Evolutionary conservation across 2,888 invertebrate genomes (phyloP).

Genomic region (Neoitamus cyanurus): DNA sequence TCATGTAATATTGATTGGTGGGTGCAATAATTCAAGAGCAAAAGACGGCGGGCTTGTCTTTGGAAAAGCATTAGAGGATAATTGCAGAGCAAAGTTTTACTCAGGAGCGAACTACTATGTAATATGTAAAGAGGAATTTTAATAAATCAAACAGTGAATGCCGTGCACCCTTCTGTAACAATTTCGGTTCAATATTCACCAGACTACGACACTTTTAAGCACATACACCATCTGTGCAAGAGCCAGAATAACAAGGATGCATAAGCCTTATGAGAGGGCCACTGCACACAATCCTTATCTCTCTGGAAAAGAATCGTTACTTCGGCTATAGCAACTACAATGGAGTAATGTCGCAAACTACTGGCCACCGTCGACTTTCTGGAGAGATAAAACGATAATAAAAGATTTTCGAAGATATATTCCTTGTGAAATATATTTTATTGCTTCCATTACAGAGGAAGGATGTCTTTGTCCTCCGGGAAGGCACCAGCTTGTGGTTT

Average conservation of each 20-base stretch:
- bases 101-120: neutral
- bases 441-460: slow-evolving; percentile 8
- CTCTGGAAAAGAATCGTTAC: neutral
- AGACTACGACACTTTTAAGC: neutral
- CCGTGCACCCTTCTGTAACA: neutral
- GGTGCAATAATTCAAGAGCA: too few relatives aligned
- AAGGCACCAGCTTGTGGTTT: neutral
- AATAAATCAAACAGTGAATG: slow-evolving; percentile 14
- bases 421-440: slow-evolving; percentile 17
- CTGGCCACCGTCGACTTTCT: slow-evolving; percentile 3
- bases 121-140: neutral
- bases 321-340: neutral
- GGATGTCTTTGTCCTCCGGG: neutral
- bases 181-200: slow-evolving; percentile 15
- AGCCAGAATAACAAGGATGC: slow-evolving; percentile 1
- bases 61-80: too few relatives aligned
- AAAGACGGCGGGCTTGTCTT: too few relatives aligned
- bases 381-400: slow-evolving; percentile 13
- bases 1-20: too few relatives aligned
- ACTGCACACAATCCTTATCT: neutral
- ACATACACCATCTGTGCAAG: slow-evolving; percentile 6
- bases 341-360: neutral
- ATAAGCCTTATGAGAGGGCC: slow-evolving; percentile 1
- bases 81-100: neutral
- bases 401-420: slow-evolving; percentile 34